Evolutionary conservation across 1,140 invertebrate genomes (phyloP).

Genomic region (Pygmarrhopalites habei): DNA sequence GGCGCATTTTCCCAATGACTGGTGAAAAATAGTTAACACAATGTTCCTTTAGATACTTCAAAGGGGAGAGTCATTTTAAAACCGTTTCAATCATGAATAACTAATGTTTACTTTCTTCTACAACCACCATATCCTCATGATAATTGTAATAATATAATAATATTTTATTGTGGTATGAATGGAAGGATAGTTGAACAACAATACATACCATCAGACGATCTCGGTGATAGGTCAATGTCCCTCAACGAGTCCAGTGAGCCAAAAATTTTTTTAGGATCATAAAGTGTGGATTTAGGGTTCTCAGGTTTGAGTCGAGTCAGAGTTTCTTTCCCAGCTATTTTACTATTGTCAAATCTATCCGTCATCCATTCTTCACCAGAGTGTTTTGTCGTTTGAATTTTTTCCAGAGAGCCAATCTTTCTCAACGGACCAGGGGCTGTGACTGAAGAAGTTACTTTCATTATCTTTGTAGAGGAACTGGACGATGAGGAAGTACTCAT

Average conservation of each 20-base stretch:
- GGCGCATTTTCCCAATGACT: too few species aligned
- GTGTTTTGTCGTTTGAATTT: slow-evolving; percentile 38
- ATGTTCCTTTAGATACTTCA: too few species aligned
- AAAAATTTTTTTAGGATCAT: slow-evolving; percentile 27
- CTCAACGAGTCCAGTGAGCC: slow-evolving; percentile 60
- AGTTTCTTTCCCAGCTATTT: slow-evolving; percentile 37
- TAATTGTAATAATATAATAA: too few species aligned
- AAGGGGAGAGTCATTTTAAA: too few species aligned
- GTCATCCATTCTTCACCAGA: slow-evolving; percentile 37
- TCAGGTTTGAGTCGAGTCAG: slow-evolving; percentile 49
- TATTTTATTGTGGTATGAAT: too few species aligned
- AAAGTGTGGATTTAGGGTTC: slow-evolving; percentile 35
- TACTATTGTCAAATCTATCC: slow-evolving; percentile 17
- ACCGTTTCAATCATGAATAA: too few species aligned
- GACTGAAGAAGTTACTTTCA: neutral
- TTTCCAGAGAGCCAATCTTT: slow-evolving; percentile 45
- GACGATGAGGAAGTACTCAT: too few species aligned
- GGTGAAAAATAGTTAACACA: too few species aligned
- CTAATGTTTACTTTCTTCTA: too few species aligned
- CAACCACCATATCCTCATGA: too few species aligned
- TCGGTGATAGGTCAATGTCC: slow-evolving; percentile 43
- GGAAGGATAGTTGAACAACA: too few species aligned
- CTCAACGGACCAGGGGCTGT: slow-evolving; percentile 26
- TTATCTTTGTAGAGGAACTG: too few species aligned
- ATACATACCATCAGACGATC: slow-evolving; percentile 35